Evolutionary conservation across 2,797 vertebrate genomes (phyloP), one percentile per base, ranked within the genome.

Genomic region (Pangasius larnaudii): DNA sequence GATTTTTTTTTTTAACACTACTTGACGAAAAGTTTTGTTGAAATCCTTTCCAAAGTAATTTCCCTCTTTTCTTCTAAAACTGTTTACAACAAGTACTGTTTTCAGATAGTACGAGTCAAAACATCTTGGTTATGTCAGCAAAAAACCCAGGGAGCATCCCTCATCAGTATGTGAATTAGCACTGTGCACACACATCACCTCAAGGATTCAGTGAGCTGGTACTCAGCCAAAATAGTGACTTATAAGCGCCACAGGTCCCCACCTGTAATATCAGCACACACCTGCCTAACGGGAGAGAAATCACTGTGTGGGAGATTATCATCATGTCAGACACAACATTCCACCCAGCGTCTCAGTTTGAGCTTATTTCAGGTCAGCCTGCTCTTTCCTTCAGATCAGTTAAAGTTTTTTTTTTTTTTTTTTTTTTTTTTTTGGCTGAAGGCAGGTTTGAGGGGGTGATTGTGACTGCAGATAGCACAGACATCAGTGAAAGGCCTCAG

Each of bases 401-500:
- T 63, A 72, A 71, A 84, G 67, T 51, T 22, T 36, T 33, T 8
- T 7, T 33, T 75, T 72, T 8, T 51, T 22, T 36, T 33, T 8
- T 7, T 33, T 75, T 72, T 8, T 7, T 30, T 72, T 65, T 39
- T 58, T 11, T 74, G 74, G 56, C 24, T 77, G 42, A 30, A 13
- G n/a, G 81, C 18, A 10, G 18, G 30, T 24, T 86, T 90, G 85
- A 75, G 90, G 65, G 46, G 85, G 58, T 88, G 83, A 86, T 58
- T 19, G 81, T 0, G 77, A 80, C 80, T 88, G 74, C 72, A 79
- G 88, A 86, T 85, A 84, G 33, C 46, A 82, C 61, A 86, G 85
- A 72, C 79, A 39, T 84, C 84, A 81, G 86, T 67, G 30, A 86
- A 86, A 89, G 42, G 49, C 10, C 86, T 82, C 80, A 65, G 42